Evolutionary conservation across 2,888 invertebrate species (phyloP).

Genomic region (Zootermopsis nevadensis): DNA sequence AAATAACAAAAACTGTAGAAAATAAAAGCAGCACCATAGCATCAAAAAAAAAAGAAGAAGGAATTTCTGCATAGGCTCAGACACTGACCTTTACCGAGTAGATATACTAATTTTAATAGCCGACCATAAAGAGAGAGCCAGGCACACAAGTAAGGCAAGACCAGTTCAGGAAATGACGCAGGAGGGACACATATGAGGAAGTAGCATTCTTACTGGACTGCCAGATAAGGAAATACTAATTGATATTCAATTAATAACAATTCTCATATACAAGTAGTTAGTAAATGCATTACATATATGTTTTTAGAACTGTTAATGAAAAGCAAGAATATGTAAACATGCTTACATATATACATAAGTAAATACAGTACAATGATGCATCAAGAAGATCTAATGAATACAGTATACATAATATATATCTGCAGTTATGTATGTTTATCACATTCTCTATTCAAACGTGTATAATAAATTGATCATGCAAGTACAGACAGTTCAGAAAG

Average conservation of each 20-base stretch:
- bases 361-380: constrained; percentile 14
- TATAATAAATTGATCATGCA: constrained; percentile 7
- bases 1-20: background rate
- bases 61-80: background rate
- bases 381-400: background rate
- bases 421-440: background rate
- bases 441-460: background rate
- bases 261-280: background rate
- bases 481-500: background rate
- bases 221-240: constrained; percentile 13
- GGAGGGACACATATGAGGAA: constrained; percentile 11
- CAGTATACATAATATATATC: background rate
- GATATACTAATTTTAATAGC: constrained; percentile 19
- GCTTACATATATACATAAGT: constrained; percentile 25
- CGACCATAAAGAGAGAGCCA: constrained; percentile 17
- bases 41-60: background rate
- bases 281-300: background rate
- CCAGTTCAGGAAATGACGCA: constrained; percentile 8
- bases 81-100: background rate
- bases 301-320: constrained; percentile 1
- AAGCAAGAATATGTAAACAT: constrained; percentile 14
- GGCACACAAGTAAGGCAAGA: constrained; percentile 16
- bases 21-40: background rate
- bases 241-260: constrained; percentile 19
- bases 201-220: constrained; percentile 10